Base-by-base conservation (phyloP, 2,113 vertebrate species). In the Balaeniceps rex region DNA sequence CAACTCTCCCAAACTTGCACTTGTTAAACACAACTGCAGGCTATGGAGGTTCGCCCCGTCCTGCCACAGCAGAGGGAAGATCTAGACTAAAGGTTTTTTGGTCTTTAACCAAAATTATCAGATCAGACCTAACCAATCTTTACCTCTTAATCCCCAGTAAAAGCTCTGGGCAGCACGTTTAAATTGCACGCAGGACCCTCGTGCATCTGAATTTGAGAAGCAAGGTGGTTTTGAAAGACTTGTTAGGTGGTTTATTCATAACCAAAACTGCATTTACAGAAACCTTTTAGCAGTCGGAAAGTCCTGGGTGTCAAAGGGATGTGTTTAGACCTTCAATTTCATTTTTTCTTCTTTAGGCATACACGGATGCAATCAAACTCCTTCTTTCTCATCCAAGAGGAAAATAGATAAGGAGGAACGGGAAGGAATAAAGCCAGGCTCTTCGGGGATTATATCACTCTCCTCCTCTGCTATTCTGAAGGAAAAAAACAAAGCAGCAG, bases 1-100 rank as follows among this genome's bases (percentile, higher is more conserved):
- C 26, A 44, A 10, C 13, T 36, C 25, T 49, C 40, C 42, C 55
- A 36, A 28, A 55, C 5, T 23, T 33, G 40, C n/a, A 9, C 18
- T 28, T 46, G 11, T 29, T 23, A 28, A 61, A 69, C 25, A 11
- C 46, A 61, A 42, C 47, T 19, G 54, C 34, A 63, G 26, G 61
- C 25, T 46, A 6, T 0, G 9, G 28, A 38, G 38, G 11, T 66
- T 60, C 1, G 0, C 5, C 16, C 13, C 23, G 6, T 38, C n/a
- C 65, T 51, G 72, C 19, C 38, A 26, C 11, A 26, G 42, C 36
- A 52, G 34, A 70, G 19, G 25, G 29, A 44, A 66, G 40, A 60
- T 21, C 28, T 14, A 66, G 11, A 26, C 9, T 25, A 21, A 34
- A 26, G 19, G 16, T 7, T 25, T 40, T 31, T 10, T 46, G 14